Base-by-base conservation (phyloP, 2,797 vertebrate genomes). In the Antennarius maculatus region DNA sequence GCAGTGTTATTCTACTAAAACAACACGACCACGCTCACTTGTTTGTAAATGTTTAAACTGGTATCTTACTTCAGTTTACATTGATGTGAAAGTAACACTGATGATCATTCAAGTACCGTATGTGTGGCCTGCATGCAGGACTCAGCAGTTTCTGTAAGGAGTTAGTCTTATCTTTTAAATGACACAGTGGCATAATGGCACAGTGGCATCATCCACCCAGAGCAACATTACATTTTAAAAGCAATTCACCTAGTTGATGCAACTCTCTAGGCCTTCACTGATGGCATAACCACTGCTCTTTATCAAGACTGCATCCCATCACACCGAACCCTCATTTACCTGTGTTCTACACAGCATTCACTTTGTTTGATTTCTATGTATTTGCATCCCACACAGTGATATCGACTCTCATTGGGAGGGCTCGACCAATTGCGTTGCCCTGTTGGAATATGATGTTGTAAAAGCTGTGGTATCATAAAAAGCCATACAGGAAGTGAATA, bases 1-100 rank as follows among this genome's bases (percentile, higher is more conserved):
- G 41, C 43, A 28, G 11, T 71, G 79, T 86, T 81, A 70, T 84
- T 84, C 60, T 34, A 17, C 72, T 62, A 66, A 81, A 86, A 83
- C 75, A 85, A 82, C 80, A 86, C 71, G 65, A 76, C 83, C 81
- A 81, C 47, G 48, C 83, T 84, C 61, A 29, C 39, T 57, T 89
- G 81, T 92, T 89, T 92, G 79, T 82, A 85, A 76, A 85, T 87
- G 77, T 91, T 89, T 90, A 82, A 86, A 81, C 68, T 59, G 13
- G 48, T 56, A 60, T 70, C 63, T 69, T 66, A 69, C 74, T 74
- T 56, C 28, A 66, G 84, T 89, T 88, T 92, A 87, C 78, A 82
- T 68, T 82, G 65, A 77, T 61, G 75, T 50, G 47, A 51, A 77
- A 84, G 78, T 60, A 66, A 62, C 61, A 67, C 61, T 1, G 14